Conservation (phyloP, 2,113 vertebrate species). For the Bos indicus region DNA sequence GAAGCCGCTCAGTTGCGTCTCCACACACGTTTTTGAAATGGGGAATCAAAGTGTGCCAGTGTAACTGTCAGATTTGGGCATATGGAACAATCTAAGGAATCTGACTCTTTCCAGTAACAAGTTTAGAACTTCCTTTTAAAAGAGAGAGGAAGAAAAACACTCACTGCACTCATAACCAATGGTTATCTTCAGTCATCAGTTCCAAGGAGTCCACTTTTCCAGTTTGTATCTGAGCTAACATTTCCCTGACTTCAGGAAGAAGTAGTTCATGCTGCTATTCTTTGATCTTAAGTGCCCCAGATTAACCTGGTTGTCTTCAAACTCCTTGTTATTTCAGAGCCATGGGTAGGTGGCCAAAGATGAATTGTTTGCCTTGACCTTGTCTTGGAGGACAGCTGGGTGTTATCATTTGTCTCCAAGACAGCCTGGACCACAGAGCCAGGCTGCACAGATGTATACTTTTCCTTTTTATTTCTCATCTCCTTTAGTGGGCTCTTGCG, state of each 20-base stretch:
- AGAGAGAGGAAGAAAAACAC: slow-evolving; percentile 28
- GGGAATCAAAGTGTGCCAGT: slow-evolving; percentile 64
- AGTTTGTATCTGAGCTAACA: slow-evolving; percentile 57
- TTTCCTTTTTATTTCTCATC: not conserved
- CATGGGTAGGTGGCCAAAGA: not conserved
- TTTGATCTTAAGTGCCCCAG: not conserved
- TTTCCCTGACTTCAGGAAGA: slow-evolving; percentile 55
- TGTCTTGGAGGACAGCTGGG: not conserved
- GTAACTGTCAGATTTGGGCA: slow-evolving; percentile 74
- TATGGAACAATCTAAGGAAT: slow-evolving; percentile 75
- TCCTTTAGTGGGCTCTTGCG: not conserved
- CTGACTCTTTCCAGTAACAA: slow-evolving; percentile 83
- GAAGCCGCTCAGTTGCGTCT: slow-evolving; percentile 49
- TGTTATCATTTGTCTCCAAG: not conserved
- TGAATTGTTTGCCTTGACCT: slow-evolving; percentile 6
- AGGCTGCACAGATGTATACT: not conserved
- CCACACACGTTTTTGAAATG: slow-evolving; percentile 59
- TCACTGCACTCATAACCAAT: slow-evolving; percentile 62
- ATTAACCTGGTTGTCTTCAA: not conserved
- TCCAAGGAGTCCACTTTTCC: slow-evolving; percentile 69
- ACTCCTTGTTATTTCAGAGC: not conserved
- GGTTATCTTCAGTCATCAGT: slow-evolving; percentile 71
- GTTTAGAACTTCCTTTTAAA: slow-evolving; percentile 76
- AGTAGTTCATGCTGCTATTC: not conserved
- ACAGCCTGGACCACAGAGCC: not conserved